Evolutionary conservation across 2,888 invertebrate species (phyloP), one percentile per base, ranked within the genome.

Genomic region (Resseliella maxima): DNA sequence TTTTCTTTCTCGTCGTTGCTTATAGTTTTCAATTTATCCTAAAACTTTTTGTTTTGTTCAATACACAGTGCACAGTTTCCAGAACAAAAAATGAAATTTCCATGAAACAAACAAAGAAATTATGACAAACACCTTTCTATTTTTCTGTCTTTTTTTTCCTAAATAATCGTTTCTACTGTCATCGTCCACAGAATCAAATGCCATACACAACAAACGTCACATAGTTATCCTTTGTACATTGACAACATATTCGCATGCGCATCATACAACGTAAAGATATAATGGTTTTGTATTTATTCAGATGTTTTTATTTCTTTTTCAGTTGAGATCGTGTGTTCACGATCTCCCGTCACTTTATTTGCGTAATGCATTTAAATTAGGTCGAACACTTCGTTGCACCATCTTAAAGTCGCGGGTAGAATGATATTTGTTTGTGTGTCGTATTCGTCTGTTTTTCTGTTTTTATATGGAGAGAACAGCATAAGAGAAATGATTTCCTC

Each of bases 1-100:
- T 54, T 41, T 41, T 54, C 54, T 54, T 54, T 54, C 54, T 54
- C 54, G 54, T 54, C 54, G 54, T 54, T 54, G 54, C 54, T 54
- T 6, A 54, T 54, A n/a, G 21, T 54, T 54, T 54, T 54, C 54
- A 54, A 54, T 54, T 54, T 54, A 54, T 54, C 54, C 54, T 54
- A n/a, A 54, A 54, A 54, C 54, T 54, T 54, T 54, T 54, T 54
- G n/a, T 54, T 6, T 54, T 54, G 54, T 54, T 54, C 54, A 54
- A 54, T 54, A 18, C 54, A 54, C 41, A 41, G 6, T 18, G 18
- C 54, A 54, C 54, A 54, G 5, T 54, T 54, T 54, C 5, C 54
- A 18, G 54, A 54, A 54, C 54, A 54, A 18, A 54, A 54, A 54
- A 54, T 54, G 54, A 18, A 54, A 54, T 54, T 54, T 54, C 54